phyloP scores from a whole-genome alignment of 2,113 vertebrate genomes.

The Oncorhynchus masou region DNA sequence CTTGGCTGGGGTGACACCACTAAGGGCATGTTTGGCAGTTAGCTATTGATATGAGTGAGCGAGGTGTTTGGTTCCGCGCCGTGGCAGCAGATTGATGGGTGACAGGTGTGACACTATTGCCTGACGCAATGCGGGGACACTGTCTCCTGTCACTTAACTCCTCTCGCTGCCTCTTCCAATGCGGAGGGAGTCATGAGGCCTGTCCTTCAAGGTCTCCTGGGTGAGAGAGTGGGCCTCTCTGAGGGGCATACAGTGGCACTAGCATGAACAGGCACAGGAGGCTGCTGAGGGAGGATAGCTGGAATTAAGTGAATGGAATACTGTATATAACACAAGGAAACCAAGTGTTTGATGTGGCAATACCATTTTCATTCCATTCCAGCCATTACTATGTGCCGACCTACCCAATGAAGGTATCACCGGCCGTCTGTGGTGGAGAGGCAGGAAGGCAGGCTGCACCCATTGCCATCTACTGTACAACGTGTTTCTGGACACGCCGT shows the following conservation, averaged over 20 bases:
- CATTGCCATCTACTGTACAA: neutral
- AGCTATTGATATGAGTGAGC: slow-evolving; percentile 51
- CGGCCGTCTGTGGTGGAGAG: neutral
- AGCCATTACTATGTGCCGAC: slow-evolving; percentile 3
- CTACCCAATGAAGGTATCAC: neutral
- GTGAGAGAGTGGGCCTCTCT: too few relatives aligned
- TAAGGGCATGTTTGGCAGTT: slow-evolving; percentile 72
- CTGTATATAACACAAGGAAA: too few relatives aligned
- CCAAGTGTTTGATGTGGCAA: too few relatives aligned
- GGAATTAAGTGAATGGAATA: too few relatives aligned
- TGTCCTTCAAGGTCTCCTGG: too few relatives aligned
- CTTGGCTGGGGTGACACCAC: slow-evolving; percentile 66
- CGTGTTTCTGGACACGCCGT: neutral
- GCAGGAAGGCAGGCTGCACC: neutral
- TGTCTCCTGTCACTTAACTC: slow-evolving; percentile 69
- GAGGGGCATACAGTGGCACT: neutral
- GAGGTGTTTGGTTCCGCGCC: slow-evolving; percentile 51
- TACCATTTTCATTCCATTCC: too few relatives aligned
- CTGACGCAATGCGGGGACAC: slow-evolving; percentile 63
- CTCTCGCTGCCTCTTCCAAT: slow-evolving; percentile 4
- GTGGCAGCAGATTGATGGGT: slow-evolving; percentile 70
- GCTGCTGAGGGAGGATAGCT: too few relatives aligned
- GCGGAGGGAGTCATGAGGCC: too few relatives aligned
- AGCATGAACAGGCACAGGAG: neutral
- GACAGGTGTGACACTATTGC: slow-evolving; percentile 74